Evolutionary conservation across 2,888 invertebrate species (phyloP).

Genomic region (Tenthredo mesomela): DNA sequence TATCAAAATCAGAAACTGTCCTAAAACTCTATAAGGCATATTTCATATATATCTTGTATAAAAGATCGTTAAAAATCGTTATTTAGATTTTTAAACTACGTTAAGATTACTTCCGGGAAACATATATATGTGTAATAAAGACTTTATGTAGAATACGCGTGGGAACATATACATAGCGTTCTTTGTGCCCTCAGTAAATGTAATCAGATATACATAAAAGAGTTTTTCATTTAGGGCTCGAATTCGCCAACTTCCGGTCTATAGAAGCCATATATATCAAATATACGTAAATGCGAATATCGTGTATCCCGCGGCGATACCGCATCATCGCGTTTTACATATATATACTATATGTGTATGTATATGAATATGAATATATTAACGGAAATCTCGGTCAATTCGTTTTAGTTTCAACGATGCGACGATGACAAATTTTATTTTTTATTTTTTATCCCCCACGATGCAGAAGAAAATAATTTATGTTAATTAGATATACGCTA

Average conservation of each 20-base stretch:
- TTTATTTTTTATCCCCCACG: neutral
- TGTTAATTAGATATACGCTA: slow-evolving; percentile 53
- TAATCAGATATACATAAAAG: neutral
- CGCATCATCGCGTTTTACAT: neutral
- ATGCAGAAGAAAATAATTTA: neutral
- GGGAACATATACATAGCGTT: neutral
- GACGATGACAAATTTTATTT: neutral
- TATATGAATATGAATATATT: neutral
- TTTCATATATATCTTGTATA: neutral
- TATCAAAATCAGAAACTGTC: neutral
- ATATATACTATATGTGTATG: neutral
- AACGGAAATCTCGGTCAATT: slow-evolving; percentile 18
- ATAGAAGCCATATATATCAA: neutral
- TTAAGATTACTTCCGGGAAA: neutral
- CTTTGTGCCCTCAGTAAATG: neutral
- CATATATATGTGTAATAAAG: neutral
- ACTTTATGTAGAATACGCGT: neutral
- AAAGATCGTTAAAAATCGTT: neutral
- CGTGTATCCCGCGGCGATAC: neutral
- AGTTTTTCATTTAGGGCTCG: neutral
- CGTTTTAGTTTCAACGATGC: neutral
- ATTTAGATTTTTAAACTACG: neutral
- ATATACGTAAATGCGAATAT: neutral
- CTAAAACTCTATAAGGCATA: neutral
- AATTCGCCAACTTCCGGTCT: neutral